Conservation (phyloP, 2,888 invertebrate species). For the Tetanocera ferruginea region DNA sequence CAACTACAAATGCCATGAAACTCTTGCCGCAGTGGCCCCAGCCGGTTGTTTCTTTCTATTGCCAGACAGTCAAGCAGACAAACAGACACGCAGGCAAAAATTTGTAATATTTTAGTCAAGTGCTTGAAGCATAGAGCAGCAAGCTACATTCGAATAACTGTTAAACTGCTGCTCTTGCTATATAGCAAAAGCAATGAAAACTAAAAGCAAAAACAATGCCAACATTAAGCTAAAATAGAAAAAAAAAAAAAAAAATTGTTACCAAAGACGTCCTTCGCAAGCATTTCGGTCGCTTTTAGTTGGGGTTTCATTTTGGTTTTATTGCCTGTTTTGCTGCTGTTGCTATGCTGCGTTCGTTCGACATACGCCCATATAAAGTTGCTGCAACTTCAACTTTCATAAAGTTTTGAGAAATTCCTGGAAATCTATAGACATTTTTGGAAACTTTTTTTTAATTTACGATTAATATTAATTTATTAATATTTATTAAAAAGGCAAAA, state of each 20-base stretch:
- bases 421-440: background rate
- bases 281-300: constrained; percentile 7
- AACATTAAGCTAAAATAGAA: background rate
- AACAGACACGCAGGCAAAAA: background rate
- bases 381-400: background rate
- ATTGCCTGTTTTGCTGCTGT: background rate
- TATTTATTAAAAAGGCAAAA: too few relatives aligned
- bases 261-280: constrained; percentile 37
- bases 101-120: background rate
- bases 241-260: background rate
- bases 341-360: background rate
- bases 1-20: background rate
- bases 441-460: background rate
- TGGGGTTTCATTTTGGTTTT: background rate
- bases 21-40: background rate
- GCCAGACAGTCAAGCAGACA: background rate
- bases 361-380: too few relatives aligned
- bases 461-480: background rate
- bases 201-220: background rate
- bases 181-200: background rate
- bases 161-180: constrained; percentile 3
- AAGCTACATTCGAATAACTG: constrained; percentile 14
- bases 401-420: background rate
- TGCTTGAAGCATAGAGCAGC: background rate
- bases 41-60: background rate